phyloP scores from a whole-genome alignment of 2,113 vertebrate species.

The Porphyrio hochstetteri region DNA sequence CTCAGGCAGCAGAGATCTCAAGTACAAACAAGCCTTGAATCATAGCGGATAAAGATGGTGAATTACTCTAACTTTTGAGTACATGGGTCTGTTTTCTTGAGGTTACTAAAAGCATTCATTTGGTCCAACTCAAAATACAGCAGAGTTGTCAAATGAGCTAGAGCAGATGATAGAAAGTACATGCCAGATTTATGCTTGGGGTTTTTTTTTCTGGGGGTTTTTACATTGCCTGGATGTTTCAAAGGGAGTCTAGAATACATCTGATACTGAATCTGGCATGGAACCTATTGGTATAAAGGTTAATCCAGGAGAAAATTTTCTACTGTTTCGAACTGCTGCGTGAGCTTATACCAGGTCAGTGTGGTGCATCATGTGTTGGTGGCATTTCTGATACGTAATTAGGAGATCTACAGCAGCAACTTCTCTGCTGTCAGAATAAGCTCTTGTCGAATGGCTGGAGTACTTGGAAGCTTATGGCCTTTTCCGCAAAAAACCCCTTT shows the following conservation, averaged over 20 bases:
- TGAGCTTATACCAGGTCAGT: neutral
- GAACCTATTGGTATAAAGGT: neutral
- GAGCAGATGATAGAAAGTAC: neutral
- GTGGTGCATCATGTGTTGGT: neutral
- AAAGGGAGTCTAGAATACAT: neutral
- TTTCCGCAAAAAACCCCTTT: neutral
- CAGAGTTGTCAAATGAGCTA: neutral
- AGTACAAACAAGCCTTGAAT: neutral
- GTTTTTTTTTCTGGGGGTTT: accelerated
- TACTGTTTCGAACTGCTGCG: neutral
- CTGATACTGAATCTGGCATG: neutral
- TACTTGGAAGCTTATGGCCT: neutral
- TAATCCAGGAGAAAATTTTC: conserved; percentile 9
- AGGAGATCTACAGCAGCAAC: neutral
- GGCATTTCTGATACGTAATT: neutral
- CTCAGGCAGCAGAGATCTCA: neutral
- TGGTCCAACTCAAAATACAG: neutral
- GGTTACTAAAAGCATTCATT: neutral
- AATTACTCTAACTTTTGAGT: neutral
- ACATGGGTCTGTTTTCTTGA: accelerated
- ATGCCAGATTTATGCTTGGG: neutral
- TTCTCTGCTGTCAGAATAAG: conserved; percentile 16
- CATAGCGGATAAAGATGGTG: neutral
- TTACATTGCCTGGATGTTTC: neutral
- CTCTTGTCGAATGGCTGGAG: neutral